phyloP scores from a whole-genome alignment of 2,888 invertebrate species.

The Cyclophora albipunctata region DNA sequence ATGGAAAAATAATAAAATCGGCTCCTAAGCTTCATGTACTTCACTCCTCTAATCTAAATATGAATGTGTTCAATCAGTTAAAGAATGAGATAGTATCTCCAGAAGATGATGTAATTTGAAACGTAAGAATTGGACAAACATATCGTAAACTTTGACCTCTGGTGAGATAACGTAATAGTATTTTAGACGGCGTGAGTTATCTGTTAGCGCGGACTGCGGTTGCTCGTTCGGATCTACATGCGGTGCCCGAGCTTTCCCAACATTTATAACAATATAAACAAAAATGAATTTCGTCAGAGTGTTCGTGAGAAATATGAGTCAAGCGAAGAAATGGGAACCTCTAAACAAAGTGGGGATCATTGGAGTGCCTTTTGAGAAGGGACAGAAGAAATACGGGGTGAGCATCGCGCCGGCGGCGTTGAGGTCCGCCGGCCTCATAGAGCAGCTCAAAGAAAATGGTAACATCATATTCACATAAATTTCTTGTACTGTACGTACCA shows the following conservation, averaged over 20 bases:
- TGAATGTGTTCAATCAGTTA: no score
- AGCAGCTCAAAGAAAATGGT: conserved; percentile 78
- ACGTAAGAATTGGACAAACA: conserved; percentile 20
- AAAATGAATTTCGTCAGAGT: conserved; percentile 55
- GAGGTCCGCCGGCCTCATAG: conserved; percentile 78
- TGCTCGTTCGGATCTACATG: conserved; percentile 22
- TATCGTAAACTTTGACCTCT: conserved; percentile 36
- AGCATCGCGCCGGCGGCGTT: conserved; percentile 81
- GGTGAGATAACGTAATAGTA: conserved; percentile 27
- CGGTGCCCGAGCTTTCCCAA: conserved; percentile 13
- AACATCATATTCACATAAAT: conserved; percentile 7
- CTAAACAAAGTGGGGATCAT: conserved; percentile 79
- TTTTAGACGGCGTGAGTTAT: conserved; percentile 28
- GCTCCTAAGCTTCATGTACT: no score
- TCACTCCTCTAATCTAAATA: no score
- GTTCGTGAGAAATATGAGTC: conserved; percentile 51
- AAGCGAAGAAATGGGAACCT: conserved; percentile 40
- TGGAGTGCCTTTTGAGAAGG: conserved; percentile 88
- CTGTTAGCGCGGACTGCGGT: conserved; percentile 22
- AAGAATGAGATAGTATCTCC: no score
- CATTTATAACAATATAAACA: conserved; percentile 15
- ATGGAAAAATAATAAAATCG: no score
- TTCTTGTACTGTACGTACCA: no score
- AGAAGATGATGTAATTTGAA: conserved; percentile 21
- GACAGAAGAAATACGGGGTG: conserved; percentile 83